phyloP scores from a whole-genome alignment of 2,888 invertebrate genomes.

The Patella ulyssiponensis region DNA sequence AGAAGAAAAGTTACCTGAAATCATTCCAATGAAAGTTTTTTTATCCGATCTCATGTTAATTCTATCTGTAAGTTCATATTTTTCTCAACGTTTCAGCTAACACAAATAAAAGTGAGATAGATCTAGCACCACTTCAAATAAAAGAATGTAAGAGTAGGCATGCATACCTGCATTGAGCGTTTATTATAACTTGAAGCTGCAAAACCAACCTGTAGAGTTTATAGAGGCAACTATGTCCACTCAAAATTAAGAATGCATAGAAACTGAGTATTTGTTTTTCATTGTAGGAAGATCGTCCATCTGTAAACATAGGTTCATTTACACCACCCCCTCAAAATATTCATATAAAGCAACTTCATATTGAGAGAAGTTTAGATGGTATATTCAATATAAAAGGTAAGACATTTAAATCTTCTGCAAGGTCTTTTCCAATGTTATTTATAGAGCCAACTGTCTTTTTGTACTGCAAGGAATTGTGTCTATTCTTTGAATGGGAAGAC shows the following conservation, averaged over 20 bases:
- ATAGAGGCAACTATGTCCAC: no score
- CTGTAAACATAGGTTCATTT: constrained; percentile 85
- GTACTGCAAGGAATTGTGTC: no score
- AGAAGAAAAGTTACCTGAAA: constrained; percentile 86
- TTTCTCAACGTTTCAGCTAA: no score
- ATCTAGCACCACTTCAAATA: background rate
- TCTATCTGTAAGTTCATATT: constrained; percentile 46
- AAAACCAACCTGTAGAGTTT: no score
- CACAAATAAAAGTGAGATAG: no score
- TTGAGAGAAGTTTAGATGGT: constrained; percentile 83
- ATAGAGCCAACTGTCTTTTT: no score
- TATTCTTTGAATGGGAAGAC: no score
- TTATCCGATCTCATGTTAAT: constrained; percentile 49
- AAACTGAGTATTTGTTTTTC: constrained; percentile 13
- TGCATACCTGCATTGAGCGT: no score
- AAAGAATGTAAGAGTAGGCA: no score
- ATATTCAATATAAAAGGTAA: constrained; percentile 76
- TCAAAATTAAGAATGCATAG: no score
- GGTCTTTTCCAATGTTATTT: no score
- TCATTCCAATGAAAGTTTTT: constrained; percentile 80
- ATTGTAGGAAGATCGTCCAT: constrained; percentile 87
- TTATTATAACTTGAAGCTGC: no score
- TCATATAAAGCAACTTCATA: constrained; percentile 79
- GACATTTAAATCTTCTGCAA: background rate
- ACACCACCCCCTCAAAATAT: constrained; percentile 86